Evolutionary conservation across 2,888 invertebrate genomes (phyloP), one percentile per base, ranked within the genome.

Genomic region (Petrolisthes manimaculis): DNA sequence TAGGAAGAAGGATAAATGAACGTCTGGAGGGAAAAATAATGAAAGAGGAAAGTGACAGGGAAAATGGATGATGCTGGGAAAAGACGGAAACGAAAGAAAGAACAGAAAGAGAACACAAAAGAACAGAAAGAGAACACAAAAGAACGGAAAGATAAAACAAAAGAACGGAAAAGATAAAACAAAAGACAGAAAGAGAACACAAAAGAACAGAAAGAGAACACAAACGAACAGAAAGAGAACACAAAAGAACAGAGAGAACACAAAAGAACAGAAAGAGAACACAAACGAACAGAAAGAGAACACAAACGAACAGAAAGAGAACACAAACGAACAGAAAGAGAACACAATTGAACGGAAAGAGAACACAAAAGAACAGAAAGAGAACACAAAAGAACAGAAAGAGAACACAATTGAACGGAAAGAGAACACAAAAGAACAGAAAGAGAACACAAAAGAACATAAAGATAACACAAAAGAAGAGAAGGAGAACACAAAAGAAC

Each of bases 131-230:
- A 67, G 37, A 3, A 67, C 18, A 37, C 5, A 82, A 51, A 37
- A 51, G 69, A 18, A 82, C 69, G 37, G 51, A 67, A 51, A 82
- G 82, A 82, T 24, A 82, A 51, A 67, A 51, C 67, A 51, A 67
- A 51, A 82, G 69, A 67, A 51, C 67, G 82, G n/a, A n/a, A n/a
- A n/a, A n/a, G n/a, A n/a, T n/a, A n/a, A n/a, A n/a, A n/a, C n/a
- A n/a, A n/a, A n/a, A 67, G 21, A 14, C 5, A 71, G 71, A 21
- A 71, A 14, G 71, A 71, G 71, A 21, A 9, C 53, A 18, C 21
- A 77, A 18, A 51, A 8, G 77, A 18, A 37, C 5, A 12, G 51
- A 51, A 37, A 9, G 5, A 9, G n/a, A n/a, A n/a, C n/a, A n/a
- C n/a, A n/a, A n/a, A n/a, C n/a, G n/a, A n/a, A n/a, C n/a, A n/a